Base-by-base conservation (phyloP, 2,888 invertebrate genomes). In the Polydrusus tereticollis region DNA sequence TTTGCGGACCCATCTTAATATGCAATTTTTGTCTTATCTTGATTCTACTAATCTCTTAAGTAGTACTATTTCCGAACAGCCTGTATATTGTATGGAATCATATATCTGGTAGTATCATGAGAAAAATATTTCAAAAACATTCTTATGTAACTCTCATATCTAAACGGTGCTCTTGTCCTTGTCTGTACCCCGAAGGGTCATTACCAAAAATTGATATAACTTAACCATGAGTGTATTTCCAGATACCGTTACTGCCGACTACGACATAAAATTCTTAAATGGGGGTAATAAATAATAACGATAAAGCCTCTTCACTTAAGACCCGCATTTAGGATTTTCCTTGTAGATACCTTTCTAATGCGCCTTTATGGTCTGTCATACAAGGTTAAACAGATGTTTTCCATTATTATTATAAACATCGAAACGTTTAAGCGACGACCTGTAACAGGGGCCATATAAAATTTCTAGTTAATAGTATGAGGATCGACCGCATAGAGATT, bases 381-480 rank as follows among this genome's bases (percentile, higher is more conserved):
- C 21, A 47, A 47, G 47, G 47, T 23, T 47, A 47, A 47, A 47
- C 47, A 47, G 47, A 47, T 47, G 47, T 47, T 21, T 47, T 47
- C 10, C 16, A 23, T 23, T 47, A 47, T 47, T 47, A 23, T 23
- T 45, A 45, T 45, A 20, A 45, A 43, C n/a, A 36, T 12, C 16
- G 3, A 36, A 16, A 45, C 20, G 2, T 18, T 45, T 20, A 18
- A 20, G 20, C 18, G 45, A 10, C 8, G 20, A 45, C 45, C 16
- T 45, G 45, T 43, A 36, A 5, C 5, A 29, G 29, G 29, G 7
- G 29, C 29, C 29, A 4, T 29, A 29, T 7, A 29, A 29, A 29
- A 29, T 4, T 29, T 29, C 29, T 29, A 5, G 5, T 7, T n/a
- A n/a, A n/a, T n/a, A n/a, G n/a, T n/a, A n/a, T n/a, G n/a, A n/a